A percentile compares a stretch with the other conserved stretches of the same genome.
These are phyloP conservation scores for Dicrurus megarhynchus DNA, from an alignment of 2,113 vertebrate genomes.

Conservation along the genomic window DNA sequence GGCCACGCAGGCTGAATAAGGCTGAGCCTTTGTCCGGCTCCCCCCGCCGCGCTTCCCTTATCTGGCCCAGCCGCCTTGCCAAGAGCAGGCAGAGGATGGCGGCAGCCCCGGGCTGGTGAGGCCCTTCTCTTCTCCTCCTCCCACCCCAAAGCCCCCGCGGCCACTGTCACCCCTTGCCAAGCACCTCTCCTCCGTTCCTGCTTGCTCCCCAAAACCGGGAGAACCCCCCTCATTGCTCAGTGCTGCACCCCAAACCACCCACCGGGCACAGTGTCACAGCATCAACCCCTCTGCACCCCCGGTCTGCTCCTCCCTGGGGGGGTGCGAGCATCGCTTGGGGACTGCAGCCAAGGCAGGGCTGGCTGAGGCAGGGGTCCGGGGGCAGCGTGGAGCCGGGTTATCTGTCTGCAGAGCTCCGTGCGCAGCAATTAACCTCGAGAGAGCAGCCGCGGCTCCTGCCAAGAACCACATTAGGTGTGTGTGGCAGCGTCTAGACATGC, in stretches of 20 bases:
- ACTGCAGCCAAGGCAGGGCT: background rate
- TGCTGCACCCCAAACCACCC: background rate
- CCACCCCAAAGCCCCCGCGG: background rate
- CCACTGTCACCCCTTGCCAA: background rate
- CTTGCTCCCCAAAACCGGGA: background rate
- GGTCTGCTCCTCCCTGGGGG: background rate
- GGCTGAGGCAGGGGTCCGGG: background rate
- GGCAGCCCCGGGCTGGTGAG: background rate
- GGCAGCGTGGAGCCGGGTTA: background rate
- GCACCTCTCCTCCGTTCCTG: background rate
- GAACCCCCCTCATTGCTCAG: background rate
- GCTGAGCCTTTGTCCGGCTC: conserved; percentile 39
- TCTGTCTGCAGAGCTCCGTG: conserved; percentile 40
- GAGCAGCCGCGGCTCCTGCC: conserved; percentile 54
- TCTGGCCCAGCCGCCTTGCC: conserved; percentile 13
- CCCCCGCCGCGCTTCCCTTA: conserved; percentile 1
- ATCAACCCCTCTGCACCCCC: background rate
- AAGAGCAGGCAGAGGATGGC: conserved; percentile 1
- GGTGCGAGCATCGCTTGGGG: background rate
- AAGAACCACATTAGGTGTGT: conserved; percentile 68
- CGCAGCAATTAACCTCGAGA: conserved; percentile 50
- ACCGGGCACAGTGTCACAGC: background rate
- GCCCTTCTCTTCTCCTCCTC: background rate
- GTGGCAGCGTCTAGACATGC: conserved; percentile 65
- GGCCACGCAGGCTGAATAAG: background rate